Evolutionary conservation across 2,113 vertebrate species (phyloP).

Genomic region (Xyrauchen texanus): DNA sequence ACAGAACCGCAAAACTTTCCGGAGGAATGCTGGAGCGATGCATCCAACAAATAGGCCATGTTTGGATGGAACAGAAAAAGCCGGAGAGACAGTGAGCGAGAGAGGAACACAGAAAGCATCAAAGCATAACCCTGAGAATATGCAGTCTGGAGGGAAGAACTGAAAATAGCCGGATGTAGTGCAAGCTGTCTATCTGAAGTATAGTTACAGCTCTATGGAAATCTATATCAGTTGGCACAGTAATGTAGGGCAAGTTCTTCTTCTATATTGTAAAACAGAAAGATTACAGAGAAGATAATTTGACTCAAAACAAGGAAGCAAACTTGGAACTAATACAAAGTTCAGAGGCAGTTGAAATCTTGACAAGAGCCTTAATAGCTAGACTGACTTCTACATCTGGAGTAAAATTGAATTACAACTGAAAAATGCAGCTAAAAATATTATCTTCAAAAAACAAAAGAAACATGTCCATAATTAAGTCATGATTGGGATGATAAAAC

Average conservation of each 20-base stretch:
- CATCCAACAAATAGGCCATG: conserved; percentile 18
- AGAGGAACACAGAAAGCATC: neutral
- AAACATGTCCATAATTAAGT: too few relatives aligned
- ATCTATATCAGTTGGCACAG: neutral
- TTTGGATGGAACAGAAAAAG: neutral
- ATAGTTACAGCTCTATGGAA: conserved; percentile 1
- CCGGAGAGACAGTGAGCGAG: neutral
- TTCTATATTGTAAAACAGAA: neutral
- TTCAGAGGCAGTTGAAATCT: neutral
- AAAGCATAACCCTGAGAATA: conserved; percentile 17
- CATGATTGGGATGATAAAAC: too few relatives aligned
- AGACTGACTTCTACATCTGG: neutral
- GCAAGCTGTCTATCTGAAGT: conserved; percentile 22
- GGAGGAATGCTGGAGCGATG: neutral
- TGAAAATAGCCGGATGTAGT: conserved; percentile 15
- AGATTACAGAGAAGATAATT: neutral
- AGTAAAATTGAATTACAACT: neutral
- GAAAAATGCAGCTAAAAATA: too few relatives aligned
- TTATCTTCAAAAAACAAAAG: neutral
- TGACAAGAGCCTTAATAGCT: neutral
- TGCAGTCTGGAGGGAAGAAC: conserved; percentile 12
- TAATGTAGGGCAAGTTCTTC: neutral
- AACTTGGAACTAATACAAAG: too few relatives aligned
- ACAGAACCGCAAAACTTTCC: conserved; percentile 34
- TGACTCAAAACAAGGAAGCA: conserved; percentile 7